These are phyloP conservation scores for Globia sparganii DNA, from an alignment of 2,888 invertebrate genomes.

Conservation along the genomic window DNA sequence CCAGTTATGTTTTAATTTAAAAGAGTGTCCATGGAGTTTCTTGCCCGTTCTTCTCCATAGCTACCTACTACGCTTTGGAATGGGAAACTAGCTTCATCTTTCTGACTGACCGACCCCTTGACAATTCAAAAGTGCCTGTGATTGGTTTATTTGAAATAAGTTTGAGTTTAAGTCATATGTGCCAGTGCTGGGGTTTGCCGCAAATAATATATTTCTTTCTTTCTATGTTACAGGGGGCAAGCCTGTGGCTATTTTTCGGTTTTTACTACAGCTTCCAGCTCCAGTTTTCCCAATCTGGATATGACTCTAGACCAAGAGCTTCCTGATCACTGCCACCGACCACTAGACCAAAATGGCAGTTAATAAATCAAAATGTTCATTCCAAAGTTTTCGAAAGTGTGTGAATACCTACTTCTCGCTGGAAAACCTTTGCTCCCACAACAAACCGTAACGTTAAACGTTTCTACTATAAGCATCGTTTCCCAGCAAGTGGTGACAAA, in stretches of 20 bases:
- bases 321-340: background rate
- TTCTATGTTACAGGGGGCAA: too few species aligned
- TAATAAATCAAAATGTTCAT: background rate
- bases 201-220: too few species aligned
- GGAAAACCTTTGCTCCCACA: background rate
- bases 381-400: background rate
- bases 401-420: background rate
- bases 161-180: background rate
- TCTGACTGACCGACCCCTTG: background rate
- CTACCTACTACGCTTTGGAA: background rate
- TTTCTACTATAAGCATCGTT: background rate
- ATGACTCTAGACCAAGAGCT: background rate
- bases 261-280: background rate
- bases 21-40: background rate
- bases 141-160: background rate
- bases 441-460: background rate
- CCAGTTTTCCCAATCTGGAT: too few species aligned
- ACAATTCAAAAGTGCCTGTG: background rate
- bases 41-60: background rate
- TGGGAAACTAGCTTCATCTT: background rate
- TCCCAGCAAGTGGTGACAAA: conserved; percentile 35
- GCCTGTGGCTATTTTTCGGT: too few species aligned
- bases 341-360: too few species aligned
- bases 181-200: too few species aligned
- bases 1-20: background rate